phyloP scores from a whole-genome alignment of 1,140 invertebrate genomes.

The Riptortus pedestris region DNA sequence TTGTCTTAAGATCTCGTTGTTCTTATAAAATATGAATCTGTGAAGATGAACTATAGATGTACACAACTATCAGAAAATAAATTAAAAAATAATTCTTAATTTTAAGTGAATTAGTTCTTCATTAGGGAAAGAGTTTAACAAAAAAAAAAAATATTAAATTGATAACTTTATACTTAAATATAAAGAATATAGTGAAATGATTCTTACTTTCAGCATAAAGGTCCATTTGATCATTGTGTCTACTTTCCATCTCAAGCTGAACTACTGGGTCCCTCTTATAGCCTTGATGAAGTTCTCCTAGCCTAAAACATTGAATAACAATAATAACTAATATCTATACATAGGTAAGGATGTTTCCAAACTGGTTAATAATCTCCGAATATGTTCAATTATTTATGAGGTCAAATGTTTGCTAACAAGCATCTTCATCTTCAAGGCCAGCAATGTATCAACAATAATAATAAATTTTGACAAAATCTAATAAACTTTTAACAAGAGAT shows the following conservation, averaged over 20 bases:
- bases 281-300: constrained; percentile 61
- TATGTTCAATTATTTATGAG: background rate
- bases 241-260: constrained; percentile 58
- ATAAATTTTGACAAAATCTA: background rate
- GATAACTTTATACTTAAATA: background rate
- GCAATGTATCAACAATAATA: no score
- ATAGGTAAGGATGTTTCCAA: no score
- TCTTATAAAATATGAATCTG: no score
- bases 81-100: no score
- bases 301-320: constrained; percentile 37
- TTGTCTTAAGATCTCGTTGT: no score
- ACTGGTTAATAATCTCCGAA: background rate
- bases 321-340: background rate
- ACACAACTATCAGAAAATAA: no score
- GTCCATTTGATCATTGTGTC: constrained; percentile 57
- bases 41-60: no score
- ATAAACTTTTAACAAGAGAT: no score
- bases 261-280: constrained; percentile 61
- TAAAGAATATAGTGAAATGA: no score
- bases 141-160: constrained; percentile 9
- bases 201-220: constrained; percentile 23
- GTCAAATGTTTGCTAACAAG: background rate
- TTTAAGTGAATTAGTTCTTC: background rate
- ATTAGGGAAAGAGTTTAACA: background rate
- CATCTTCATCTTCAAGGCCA: no score